Evolutionary conservation across 2,113 vertebrate species (phyloP).

Genomic region (Hyperoodon ampullatus): DNA sequence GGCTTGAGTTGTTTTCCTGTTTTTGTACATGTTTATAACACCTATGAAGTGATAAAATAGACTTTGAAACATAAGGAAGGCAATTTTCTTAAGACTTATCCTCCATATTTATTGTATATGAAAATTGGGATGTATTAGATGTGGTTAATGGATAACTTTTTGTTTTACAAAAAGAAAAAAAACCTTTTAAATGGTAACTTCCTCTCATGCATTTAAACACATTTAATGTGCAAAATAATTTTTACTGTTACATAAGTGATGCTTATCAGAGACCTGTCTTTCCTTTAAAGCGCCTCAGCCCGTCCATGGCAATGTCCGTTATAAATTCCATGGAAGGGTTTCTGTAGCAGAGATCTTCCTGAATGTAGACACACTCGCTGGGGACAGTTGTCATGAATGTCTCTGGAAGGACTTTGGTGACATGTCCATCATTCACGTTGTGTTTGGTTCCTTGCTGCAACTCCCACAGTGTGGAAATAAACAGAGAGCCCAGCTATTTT

Average conservation of each 20-base stretch:
- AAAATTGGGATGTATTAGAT: not conserved
- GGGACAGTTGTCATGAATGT: not conserved
- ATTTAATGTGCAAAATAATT: not conserved
- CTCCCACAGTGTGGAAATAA: not conserved
- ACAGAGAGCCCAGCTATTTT: slow-evolving; percentile 36
- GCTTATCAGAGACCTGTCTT: not conserved
- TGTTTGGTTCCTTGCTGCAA: not conserved
- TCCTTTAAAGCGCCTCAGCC: not conserved
- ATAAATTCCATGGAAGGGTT: not conserved
- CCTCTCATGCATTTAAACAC: not conserved
- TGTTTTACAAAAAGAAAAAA: not conserved
- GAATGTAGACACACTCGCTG: not conserved
- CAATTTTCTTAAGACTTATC: not conserved
- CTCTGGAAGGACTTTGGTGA: not conserved
- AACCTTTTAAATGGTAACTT: not conserved
- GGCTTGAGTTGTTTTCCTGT: not conserved
- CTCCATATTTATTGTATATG: not conserved
- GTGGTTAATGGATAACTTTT: not conserved
- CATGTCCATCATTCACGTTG: slow-evolving; percentile 30
- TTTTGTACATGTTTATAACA: not conserved
- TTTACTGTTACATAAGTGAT: not conserved
- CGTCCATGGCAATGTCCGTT: not conserved
- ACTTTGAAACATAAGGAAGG: not conserved
- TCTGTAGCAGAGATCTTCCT: not conserved
- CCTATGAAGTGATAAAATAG: not conserved